Conservation (phyloP, 2,113 vertebrate species). For the Sylvilagus bachmani region DNA sequence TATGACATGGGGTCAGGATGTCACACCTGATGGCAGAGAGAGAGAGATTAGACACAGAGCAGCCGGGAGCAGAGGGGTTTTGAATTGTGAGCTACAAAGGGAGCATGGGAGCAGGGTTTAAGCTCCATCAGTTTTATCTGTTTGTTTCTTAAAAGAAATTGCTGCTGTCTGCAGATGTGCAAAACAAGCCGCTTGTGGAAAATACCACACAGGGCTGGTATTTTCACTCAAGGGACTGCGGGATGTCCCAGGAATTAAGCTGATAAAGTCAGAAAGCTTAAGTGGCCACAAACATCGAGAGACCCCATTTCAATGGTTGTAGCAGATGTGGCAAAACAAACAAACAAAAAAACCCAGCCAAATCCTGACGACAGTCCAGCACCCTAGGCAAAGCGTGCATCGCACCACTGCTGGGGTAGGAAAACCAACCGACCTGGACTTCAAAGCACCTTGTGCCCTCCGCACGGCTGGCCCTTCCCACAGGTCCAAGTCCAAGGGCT, state of each 20-base stretch:
- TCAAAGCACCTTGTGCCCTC: not conserved
- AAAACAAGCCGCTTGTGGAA: conserved; percentile 19
- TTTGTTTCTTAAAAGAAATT: conserved; percentile 7
- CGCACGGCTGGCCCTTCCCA: not conserved
- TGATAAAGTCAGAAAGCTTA: conserved; percentile 35
- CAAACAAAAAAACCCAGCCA: not conserved
- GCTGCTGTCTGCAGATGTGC: not conserved
- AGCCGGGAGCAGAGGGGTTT: not conserved
- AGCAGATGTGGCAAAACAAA: not conserved
- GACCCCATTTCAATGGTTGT: not conserved
- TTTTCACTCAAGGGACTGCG: conserved; percentile 11
- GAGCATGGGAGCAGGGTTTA: not conserved
- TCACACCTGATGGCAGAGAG: conserved; percentile 37
- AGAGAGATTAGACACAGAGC: conserved; percentile 38
- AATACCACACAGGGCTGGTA: conserved; percentile 34
- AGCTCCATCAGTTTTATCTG: not conserved
- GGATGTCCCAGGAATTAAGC: conserved; percentile 45
- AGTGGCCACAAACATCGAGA: conserved; percentile 11
- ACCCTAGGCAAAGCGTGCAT: not conserved
- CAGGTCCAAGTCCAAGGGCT: not conserved
- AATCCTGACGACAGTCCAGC: not conserved
- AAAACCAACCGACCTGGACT: not conserved
- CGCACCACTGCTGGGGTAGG: not conserved
- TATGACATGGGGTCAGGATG: conserved; percentile 46
- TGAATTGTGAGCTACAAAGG: not conserved